These are phyloP conservation scores for Lycopodina hypogea DNA, from an alignment of 37 sponge, comb jelly and placozoan genomes.

Conservation along the genomic window DNA sequence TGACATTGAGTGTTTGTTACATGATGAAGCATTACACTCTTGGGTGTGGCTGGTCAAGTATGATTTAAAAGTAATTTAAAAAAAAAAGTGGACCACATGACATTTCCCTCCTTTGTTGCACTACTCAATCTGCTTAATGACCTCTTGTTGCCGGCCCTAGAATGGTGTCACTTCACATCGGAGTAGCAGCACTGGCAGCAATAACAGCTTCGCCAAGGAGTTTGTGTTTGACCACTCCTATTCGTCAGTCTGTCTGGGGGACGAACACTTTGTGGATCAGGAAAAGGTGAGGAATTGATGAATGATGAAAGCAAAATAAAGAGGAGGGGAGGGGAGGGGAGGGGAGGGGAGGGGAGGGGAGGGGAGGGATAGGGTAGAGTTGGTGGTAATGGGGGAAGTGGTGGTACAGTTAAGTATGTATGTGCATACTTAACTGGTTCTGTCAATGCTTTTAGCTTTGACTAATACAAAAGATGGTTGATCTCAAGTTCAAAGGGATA, in stretches of 20 bases:
- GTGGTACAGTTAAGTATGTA: too few relatives aligned
- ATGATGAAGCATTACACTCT: neutral
- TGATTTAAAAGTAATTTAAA: neutral
- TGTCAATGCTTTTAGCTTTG: too few relatives aligned
- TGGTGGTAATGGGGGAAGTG: too few relatives aligned
- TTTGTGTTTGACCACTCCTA: constrained; percentile 82
- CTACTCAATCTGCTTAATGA: too few relatives aligned
- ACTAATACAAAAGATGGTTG: too few relatives aligned
- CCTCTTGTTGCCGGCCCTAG: neutral
- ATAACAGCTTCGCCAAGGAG: constrained; percentile 24
- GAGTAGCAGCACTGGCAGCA: neutral
- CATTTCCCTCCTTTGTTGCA: too few relatives aligned
- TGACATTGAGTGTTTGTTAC: neutral
- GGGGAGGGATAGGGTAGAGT: neutral
- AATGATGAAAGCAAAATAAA: neutral
- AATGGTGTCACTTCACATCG: constrained; percentile 4
- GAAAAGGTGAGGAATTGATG: constrained; percentile 42
- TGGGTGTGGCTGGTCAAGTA: too few relatives aligned
- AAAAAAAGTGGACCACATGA: too few relatives aligned
- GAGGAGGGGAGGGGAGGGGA: neutral
- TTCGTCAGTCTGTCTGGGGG: constrained; percentile 67
- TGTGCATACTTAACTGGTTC: too few relatives aligned
- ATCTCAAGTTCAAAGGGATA: too few relatives aligned
- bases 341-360: neutral
- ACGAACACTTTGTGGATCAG: constrained; percentile 56